These are phyloP conservation scores for Hormiphora californensis DNA, from an alignment of 37 sponge, comb jelly and placozoan genomes.

Conservation along the genomic window DNA sequence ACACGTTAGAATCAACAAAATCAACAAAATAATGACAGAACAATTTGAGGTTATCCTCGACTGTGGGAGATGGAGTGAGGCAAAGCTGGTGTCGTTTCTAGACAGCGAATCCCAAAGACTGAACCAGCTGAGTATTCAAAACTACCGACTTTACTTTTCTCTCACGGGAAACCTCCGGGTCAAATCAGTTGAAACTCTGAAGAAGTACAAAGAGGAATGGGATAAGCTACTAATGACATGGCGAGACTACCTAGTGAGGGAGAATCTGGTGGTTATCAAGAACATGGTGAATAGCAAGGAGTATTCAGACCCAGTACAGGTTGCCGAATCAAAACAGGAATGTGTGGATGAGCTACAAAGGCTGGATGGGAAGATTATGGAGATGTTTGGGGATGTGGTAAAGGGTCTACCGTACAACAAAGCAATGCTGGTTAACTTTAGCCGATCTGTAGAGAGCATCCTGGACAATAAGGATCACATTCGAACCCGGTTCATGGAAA, in stretches of 20 bases:
- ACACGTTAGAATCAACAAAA: too few relatives aligned
- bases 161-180: too few relatives aligned
- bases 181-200: too few relatives aligned
- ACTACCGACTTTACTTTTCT: too few relatives aligned
- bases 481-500: background rate
- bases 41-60: too few relatives aligned
- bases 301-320: background rate
- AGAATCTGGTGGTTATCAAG: background rate
- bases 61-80: too few relatives aligned
- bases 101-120: too few relatives aligned
- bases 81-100: too few relatives aligned
- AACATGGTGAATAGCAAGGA: background rate
- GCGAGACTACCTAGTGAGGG: background rate
- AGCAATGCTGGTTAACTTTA: background rate
- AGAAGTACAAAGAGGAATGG: background rate
- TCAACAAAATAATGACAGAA: too few relatives aligned
- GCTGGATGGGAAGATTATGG: background rate
- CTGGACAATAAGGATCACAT: background rate
- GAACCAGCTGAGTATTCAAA: too few relatives aligned
- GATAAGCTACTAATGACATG: conserved; percentile 15
- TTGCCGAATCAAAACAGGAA: background rate
- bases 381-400: background rate
- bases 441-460: background rate
- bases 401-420: background rate
- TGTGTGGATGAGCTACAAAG: background rate